phyloP scores from a whole-genome alignment of 2,888 invertebrate genomes.

The Spilarctia lutea region DNA sequence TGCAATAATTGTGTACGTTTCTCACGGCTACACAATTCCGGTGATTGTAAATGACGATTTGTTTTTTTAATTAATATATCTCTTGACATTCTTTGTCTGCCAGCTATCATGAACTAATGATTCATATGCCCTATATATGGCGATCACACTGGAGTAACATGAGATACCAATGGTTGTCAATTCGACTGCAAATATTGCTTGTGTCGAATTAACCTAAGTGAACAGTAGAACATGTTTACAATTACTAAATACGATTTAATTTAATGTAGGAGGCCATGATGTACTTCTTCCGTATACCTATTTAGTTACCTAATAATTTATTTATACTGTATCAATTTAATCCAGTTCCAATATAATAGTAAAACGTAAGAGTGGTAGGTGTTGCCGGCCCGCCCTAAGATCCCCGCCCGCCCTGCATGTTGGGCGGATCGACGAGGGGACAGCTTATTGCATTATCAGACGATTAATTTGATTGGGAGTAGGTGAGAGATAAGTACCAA shows the following conservation, averaged over 20 bases:
- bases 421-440: constrained; percentile 57
- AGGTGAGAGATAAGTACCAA: not conserved
- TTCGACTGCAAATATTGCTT: too few relatives aligned
- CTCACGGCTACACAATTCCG: constrained; percentile 67
- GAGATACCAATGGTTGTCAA: not conserved
- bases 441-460: constrained; percentile 41
- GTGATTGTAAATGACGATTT: constrained; percentile 30
- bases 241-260: not conserved
- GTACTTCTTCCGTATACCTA: not conserved
- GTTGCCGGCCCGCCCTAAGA: constrained; percentile 56
- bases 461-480: constrained; percentile 36
- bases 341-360: constrained; percentile 22
- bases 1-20: constrained; percentile 74
- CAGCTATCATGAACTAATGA: not conserved
- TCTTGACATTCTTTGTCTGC: not conserved
- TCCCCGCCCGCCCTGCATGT: constrained; percentile 61
- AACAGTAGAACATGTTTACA: not conserved
- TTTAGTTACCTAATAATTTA: not conserved
- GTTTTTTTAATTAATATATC: not conserved
- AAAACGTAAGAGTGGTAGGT: constrained; percentile 46
- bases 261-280: not conserved
- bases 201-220: too few relatives aligned
- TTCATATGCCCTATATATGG: not conserved
- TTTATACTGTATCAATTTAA: not conserved
- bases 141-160: not conserved